These are phyloP conservation scores for Aporrectodea caliginosa DNA, from an alignment of 1,140 invertebrate species.

Conservation along the genomic window DNA sequence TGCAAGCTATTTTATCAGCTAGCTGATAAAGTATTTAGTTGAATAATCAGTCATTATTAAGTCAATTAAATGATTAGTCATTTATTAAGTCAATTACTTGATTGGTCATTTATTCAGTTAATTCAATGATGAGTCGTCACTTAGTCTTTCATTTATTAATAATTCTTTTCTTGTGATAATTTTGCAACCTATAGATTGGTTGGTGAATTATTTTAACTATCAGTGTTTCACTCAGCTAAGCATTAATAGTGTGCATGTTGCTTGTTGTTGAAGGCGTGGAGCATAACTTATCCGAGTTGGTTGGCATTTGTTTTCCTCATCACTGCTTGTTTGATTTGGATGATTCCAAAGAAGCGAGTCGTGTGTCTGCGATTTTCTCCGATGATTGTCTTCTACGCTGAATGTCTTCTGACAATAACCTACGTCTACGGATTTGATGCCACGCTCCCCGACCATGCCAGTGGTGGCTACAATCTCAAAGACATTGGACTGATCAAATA, in stretches of 20 bases:
- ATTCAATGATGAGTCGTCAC: not conserved
- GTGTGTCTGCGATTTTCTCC: constrained; percentile 87
- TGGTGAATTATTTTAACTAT: not conserved
- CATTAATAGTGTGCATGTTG: not conserved
- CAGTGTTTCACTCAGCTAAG: not conserved
- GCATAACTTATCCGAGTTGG: constrained; percentile 97
- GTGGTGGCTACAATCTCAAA: constrained; percentile 66
- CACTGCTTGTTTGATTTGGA: constrained; percentile 91
- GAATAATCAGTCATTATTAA: too few species aligned
- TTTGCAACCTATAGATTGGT: not conserved
- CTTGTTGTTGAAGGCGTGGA: constrained; percentile 74
- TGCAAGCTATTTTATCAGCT: too few species aligned
- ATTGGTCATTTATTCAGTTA: not conserved
- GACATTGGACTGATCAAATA: constrained; percentile 82
- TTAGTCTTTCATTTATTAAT: not conserved
- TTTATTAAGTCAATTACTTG: not conserved
- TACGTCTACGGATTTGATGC: constrained; percentile 89
- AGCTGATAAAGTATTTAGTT: too few species aligned
- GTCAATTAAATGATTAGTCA: too few species aligned
- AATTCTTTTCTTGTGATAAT: not conserved
- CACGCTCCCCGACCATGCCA: constrained; percentile 63
- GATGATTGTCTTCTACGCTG: constrained; percentile 79
- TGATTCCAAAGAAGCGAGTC: constrained; percentile 85
- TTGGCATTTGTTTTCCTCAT: constrained; percentile 88
- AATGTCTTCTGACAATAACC: constrained; percentile 77